A percentile compares a stretch with the other conserved stretches of the same genome.
phyloP scores from a whole-genome alignment of 2,113 vertebrate species.

The Mellivora capensis region DNA sequence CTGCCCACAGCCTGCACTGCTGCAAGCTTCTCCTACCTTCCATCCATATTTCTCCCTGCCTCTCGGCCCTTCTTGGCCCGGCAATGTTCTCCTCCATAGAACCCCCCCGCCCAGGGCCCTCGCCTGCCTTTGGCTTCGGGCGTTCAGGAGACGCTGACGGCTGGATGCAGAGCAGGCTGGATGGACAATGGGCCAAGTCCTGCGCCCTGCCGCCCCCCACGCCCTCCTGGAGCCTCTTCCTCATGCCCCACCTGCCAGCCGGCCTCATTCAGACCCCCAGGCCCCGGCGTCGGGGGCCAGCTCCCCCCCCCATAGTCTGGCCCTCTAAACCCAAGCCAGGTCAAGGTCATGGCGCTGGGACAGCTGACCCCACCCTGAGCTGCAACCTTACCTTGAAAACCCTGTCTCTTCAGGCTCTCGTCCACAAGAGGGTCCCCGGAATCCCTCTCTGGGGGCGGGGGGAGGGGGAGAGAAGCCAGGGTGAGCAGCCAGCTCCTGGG shows the following conservation, averaged over 20 bases:
- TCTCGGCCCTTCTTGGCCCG: not conserved
- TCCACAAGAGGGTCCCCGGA: conserved; percentile 79
- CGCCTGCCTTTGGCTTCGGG: not conserved
- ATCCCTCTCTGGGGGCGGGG: conserved; percentile 76
- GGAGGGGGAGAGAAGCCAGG: conserved; percentile 63
- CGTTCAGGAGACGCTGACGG: rapidly evolving
- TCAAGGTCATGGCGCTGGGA: not conserved
- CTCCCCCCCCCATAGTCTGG: not conserved
- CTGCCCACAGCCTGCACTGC: not conserved
- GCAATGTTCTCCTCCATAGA: too few species aligned
- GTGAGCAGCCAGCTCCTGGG: not conserved
- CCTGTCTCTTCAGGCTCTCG: conserved; percentile 82
- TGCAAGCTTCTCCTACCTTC: not conserved
- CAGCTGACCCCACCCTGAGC: not conserved
- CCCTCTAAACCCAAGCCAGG: not conserved
- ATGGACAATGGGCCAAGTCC: rapidly evolving
- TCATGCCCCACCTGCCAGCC: not conserved
- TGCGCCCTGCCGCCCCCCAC: rapidly evolving
- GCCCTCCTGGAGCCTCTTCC: rapidly evolving
- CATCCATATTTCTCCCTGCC: not conserved
- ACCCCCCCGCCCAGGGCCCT: not conserved
- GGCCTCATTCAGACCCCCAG: not conserved
- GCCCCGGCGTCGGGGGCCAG: not conserved
- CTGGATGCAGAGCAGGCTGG: rapidly evolving
- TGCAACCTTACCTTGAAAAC: conserved; percentile 83